phyloP scores from a whole-genome alignment of 2,113 vertebrate species.

The Pitta sordida region DNA sequence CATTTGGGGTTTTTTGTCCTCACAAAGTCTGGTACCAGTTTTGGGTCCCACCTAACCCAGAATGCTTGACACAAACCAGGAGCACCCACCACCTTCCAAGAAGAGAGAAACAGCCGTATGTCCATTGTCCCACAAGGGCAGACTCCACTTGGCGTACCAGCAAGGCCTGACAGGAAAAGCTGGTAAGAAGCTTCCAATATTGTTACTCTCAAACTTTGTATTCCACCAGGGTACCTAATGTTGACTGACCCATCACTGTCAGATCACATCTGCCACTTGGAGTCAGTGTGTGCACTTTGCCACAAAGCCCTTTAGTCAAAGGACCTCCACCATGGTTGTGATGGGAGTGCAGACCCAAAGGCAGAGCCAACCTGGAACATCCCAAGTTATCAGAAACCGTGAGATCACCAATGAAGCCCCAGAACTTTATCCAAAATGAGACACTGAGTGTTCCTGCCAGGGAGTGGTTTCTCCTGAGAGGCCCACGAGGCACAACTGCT shows the following conservation, averaged over 20 bases:
- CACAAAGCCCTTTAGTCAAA: background rate
- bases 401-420: background rate
- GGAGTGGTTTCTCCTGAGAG: background rate
- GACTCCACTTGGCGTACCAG: background rate
- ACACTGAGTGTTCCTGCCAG: background rate
- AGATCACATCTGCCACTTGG: background rate
- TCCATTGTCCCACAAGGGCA: rapidly evolving
- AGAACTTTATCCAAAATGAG: background rate
- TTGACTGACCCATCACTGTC: background rate
- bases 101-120: background rate
- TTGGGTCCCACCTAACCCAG: background rate
- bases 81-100: background rate
- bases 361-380: background rate
- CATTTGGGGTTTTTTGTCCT: background rate
- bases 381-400: background rate
- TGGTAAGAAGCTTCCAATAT: background rate
- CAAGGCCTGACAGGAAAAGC: background rate
- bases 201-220: background rate
- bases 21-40: background rate
- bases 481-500: rapidly evolving
- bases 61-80: background rate
- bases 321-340: background rate
- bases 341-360: background rate
- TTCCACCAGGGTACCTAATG: background rate
- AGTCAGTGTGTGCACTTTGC: background rate